phyloP scores from a whole-genome alignment of 1,140 invertebrate genomes.

The Brachionus calyciflorus region DNA sequence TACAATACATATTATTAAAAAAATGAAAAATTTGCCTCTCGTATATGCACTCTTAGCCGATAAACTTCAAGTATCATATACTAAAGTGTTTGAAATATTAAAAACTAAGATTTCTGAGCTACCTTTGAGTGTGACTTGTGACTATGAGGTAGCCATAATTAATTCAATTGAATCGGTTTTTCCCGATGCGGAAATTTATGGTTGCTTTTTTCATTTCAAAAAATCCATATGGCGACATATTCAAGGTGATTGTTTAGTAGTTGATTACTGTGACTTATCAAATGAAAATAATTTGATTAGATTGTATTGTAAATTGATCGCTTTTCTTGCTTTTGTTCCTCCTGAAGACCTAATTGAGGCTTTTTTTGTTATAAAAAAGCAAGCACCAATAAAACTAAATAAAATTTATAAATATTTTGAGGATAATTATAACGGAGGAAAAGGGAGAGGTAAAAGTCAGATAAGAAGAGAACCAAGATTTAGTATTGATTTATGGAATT shows the following conservation, averaged over 20 bases:
- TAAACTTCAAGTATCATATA: not conserved
- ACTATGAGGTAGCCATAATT: constrained; percentile 20
- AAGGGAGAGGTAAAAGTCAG: not conserved
- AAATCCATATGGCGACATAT: constrained; percentile 20
- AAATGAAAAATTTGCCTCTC: not conserved
- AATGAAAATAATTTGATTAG: not conserved
- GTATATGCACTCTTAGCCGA: not conserved
- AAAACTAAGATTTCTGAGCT: not conserved
- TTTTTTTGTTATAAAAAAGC: constrained; percentile 5
- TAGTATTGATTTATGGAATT: not conserved
- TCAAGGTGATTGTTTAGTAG: not conserved
- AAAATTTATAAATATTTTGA: constrained; percentile 32
- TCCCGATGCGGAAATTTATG: not conserved
- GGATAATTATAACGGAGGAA: constrained; percentile 13
- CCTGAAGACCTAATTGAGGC: not conserved
- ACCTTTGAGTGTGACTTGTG: not conserved
- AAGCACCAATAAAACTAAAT: not conserved
- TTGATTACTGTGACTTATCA: constrained; percentile 10
- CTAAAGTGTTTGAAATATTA: not conserved
- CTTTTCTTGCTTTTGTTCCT: not conserved
- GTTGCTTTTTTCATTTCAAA: constrained; percentile 25
- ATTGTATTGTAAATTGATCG: not conserved
- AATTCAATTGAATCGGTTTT: not conserved
- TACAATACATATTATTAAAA: not conserved
- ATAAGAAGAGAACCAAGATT: not conserved